A percentile compares a stretch with the other conserved stretches of the same genome.
Evolutionary conservation across 1,140 invertebrate species (phyloP).

Genomic region (Drosophila parabipectinata): DNA sequence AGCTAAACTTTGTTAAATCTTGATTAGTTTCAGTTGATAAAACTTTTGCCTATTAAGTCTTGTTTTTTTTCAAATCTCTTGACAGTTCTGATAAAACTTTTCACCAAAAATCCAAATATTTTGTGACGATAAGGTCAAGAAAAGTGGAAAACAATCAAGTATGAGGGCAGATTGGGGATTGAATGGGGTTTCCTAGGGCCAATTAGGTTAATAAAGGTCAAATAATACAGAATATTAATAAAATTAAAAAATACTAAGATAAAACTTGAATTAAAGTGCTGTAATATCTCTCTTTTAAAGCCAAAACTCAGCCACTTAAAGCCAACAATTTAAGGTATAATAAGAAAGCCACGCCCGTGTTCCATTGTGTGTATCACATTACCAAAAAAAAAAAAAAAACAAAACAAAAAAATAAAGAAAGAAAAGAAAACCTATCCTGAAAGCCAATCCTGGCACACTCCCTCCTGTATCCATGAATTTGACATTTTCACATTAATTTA

Average conservation of each 20-base stretch:
- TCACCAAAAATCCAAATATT: conserved; percentile 8
- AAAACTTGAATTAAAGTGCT: no score
- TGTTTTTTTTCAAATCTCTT: not conserved
- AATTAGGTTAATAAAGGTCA: no score
- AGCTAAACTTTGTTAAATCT: conserved; percentile 20
- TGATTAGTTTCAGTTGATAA: conserved; percentile 6
- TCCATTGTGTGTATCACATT: conserved; percentile 20
- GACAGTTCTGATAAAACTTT: conserved; percentile 12
- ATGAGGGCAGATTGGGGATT: no score
- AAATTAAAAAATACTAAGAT: no score
- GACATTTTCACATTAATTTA: conserved; percentile 58
- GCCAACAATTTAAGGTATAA: conserved; percentile 8
- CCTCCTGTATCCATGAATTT: conserved; percentile 19
- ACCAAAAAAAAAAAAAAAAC: conserved; percentile 2
- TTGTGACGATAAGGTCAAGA: not conserved
- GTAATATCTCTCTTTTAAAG: no score
- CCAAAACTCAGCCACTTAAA: not conserved
- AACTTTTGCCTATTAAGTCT: not conserved
- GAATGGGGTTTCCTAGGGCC: no score
- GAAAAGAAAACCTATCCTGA: conserved; percentile 12
- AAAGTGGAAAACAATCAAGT: no score
- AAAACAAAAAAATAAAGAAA: conserved; percentile 5
- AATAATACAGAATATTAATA: no score
- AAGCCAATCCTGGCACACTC: not conserved
- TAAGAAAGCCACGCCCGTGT: conserved; percentile 28